Conservation (phyloP, 2,888 invertebrate species). For the Chaitophorus viminalis region DNA sequence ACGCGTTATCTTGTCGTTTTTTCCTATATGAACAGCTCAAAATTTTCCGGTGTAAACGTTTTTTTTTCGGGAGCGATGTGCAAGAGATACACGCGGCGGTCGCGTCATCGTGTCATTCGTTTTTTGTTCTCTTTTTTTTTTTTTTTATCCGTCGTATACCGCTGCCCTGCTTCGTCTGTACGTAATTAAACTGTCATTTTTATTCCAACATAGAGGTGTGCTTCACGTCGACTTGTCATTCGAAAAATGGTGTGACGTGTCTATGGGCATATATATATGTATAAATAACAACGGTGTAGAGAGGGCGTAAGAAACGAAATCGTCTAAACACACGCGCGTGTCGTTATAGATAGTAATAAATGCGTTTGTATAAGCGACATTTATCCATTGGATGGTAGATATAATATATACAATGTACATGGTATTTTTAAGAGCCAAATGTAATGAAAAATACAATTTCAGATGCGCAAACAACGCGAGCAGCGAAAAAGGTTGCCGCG, state of each 20-base stretch:
- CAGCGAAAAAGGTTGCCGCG: not conserved
- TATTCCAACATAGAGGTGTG: slow-evolving; percentile 48
- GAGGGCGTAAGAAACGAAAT: not conserved
- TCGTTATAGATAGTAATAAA: not conserved
- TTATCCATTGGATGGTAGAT: not conserved
- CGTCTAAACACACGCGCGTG: not conserved
- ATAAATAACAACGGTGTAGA: not conserved
- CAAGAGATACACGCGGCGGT: not conserved
- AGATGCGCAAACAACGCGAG: not conserved
- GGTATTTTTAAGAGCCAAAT: too few species aligned
- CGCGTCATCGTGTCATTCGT: not conserved
- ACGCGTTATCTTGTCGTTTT: not conserved
- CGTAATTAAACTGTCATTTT: slow-evolving; percentile 58
- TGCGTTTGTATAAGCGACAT: not conserved
- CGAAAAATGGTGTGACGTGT: not conserved
- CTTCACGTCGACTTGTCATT: slow-evolving; percentile 44
- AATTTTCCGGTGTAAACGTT: not conserved
- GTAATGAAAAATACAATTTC: not conserved
- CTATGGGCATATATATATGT: not conserved
- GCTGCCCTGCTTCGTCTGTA: not conserved
- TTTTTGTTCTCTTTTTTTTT: not conserved
- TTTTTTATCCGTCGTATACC: not conserved
- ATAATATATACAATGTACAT: too few species aligned
- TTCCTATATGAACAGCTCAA: not conserved
- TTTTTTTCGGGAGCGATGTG: not conserved